Base-by-base conservation (phyloP, 2,113 vertebrate genomes). In the Alosa alosa region DNA sequence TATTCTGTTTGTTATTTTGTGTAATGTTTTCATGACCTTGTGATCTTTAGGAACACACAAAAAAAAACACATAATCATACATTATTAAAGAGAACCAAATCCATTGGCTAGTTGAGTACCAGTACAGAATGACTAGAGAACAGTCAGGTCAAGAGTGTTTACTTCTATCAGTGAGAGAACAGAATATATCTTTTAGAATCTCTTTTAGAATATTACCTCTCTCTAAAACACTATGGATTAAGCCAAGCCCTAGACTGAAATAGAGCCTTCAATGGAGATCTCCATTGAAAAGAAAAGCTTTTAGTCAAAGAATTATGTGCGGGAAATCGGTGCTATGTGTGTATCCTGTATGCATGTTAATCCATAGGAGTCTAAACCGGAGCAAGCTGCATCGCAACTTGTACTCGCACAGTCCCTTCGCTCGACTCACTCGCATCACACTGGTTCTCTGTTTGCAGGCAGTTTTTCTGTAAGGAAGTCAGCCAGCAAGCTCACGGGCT, bases 401-500 rank as follows among this genome's bases (percentile, higher is more conserved):
- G 15, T 57, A 3, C 55, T 57, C 55, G 15, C 55, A 18, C 55
- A 50, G 8, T 50, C 20, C 15, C 55, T 20, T 4, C 55, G 20
- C 17, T 17, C 41, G 41, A 44, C 55, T 52, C 55, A 60, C 55
- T 22, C 55, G 31, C 8, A 11, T 22, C 52, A 82, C 81, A 72
- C 45, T 75, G 39, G 81, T 64, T 82, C 52, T 84, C 75, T 36
- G 78, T 55, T 82, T 85, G 10, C 31, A 36, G 72, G 72, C 72
- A 78, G 72, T 41, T 78, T 78, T 78, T 84, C 18, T 13, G 57
- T 31, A 55, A 52, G 72, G 44, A 72, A 83, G 81, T 72, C 86
- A 68, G 60, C 25, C 72, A 78, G 44, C 78, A 78, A 82, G 47
- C 57, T 41, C 84, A 85, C 81, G 72, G n/a, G 39, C 72, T 78